Percentiles rank a stretch among this genome's conserved stretches.
Evolutionary conservation across 1,140 invertebrate genomes (phyloP).

Genomic region (Drosophila novamexicana): DNA sequence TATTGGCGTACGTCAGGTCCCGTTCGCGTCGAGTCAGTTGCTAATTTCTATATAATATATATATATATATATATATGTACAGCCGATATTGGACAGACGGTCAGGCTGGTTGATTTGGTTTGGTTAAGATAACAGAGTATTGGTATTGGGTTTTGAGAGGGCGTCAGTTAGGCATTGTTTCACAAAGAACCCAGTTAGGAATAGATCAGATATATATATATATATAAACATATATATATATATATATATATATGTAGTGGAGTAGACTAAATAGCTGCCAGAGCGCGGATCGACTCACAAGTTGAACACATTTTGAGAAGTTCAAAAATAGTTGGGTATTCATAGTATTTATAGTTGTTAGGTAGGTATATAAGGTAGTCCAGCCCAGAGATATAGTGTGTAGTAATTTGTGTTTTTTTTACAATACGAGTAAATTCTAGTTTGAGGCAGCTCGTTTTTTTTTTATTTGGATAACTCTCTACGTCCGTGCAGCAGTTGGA

Average conservation of each 20-base stretch:
- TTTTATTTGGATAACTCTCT: conserved; percentile 57
- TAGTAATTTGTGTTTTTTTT: conserved; percentile 27
- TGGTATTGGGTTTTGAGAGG: not conserved
- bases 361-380: conserved; percentile 31
- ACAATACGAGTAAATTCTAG: conserved; percentile 24
- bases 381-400: conserved; percentile 46
- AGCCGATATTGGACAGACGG: conserved; percentile 13
- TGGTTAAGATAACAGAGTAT: not conserved
- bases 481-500: conserved; percentile 82
- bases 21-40: conserved; percentile 36
- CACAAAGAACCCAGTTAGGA: conserved; percentile 29
- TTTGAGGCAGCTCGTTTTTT: conserved; percentile 27
- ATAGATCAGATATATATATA: conserved; percentile 4
- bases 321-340: not conserved
- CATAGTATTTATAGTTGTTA: conserved; percentile 1
- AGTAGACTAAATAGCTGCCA: conserved; percentile 7
- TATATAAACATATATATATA: not conserved
- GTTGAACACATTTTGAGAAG: not conserved
- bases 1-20: conserved; percentile 36
- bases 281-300: not conserved
- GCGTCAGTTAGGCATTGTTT: not conserved
- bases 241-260: not conserved
- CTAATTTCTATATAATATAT: conserved; percentile 9
- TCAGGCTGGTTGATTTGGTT: not conserved
- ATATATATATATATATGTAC: conserved; percentile 5